phyloP scores from a whole-genome alignment of 2,888 invertebrate genomes.

The Ectobius pallidus region DNA sequence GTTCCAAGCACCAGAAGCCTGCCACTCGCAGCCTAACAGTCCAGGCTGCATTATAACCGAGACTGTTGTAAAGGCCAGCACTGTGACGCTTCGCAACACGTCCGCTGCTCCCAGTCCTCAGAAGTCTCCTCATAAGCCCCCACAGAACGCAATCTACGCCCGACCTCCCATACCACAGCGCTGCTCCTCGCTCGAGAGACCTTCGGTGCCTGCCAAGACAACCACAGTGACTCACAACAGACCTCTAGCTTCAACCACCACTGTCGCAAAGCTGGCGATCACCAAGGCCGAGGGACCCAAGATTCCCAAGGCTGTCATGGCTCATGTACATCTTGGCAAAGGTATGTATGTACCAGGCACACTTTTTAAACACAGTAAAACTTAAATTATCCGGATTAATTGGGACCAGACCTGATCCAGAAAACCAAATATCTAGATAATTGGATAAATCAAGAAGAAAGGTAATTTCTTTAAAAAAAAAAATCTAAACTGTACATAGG shows the following conservation, averaged over 20 bases:
- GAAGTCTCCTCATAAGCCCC: conserved; percentile 46
- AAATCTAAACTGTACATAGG: too few species aligned
- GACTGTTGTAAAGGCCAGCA: background rate
- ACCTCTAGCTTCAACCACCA: background rate
- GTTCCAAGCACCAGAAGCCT: conserved; percentile 75
- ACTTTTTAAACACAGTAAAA: too few species aligned
- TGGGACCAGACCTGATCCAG: too few species aligned
- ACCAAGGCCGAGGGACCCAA: conserved; percentile 15
- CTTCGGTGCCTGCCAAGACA: conserved; percentile 63
- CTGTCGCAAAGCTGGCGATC: background rate
- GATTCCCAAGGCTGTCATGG: conserved; percentile 13
- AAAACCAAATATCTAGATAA: too few species aligned
- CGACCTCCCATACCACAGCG: conserved; percentile 79
- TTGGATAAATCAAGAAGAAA: too few species aligned
- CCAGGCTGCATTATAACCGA: conserved; percentile 46
- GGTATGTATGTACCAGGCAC: background rate
- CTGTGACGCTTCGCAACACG: background rate
- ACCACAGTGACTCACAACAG: background rate
- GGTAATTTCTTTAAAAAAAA: too few species aligned
- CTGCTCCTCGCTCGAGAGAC: conserved; percentile 86
- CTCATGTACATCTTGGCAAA: conserved; percentile 15
- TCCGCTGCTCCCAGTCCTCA: background rate
- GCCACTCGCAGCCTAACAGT: conserved; percentile 58
- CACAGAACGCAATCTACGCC: conserved; percentile 51
- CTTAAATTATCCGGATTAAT: too few species aligned